Evolutionary conservation across 2,888 invertebrate genomes (phyloP).

Genomic region (Campoplex nolae): DNA sequence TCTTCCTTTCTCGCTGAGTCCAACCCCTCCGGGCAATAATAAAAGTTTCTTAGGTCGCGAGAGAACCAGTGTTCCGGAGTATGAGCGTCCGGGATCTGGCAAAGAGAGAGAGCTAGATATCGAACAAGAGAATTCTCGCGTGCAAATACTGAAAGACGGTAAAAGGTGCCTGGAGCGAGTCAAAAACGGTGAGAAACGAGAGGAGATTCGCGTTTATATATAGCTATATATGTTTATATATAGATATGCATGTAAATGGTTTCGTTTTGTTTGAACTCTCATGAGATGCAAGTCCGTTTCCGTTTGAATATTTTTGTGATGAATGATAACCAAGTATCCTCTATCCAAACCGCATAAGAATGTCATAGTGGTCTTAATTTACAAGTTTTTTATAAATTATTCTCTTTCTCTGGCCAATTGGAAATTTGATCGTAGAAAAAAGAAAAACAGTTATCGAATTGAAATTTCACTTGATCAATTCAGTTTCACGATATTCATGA

Average conservation of each 20-base stretch:
- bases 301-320: slow-evolving; percentile 3
- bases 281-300: slow-evolving; percentile 27
- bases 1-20: slow-evolving; percentile 24
- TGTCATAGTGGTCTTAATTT: neutral
- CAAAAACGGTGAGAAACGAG: slow-evolving; percentile 55
- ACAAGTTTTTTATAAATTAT: neutral
- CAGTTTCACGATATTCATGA: neutral
- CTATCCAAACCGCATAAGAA: neutral
- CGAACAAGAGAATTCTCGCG: slow-evolving; percentile 70
- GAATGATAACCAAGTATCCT: slow-evolving; percentile 10
- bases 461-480: neutral
- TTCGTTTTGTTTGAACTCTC: neutral
- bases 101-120: slow-evolving; percentile 32
- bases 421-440: neutral
- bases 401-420: too few species aligned
- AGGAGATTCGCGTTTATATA: slow-evolving; percentile 40
- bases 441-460: neutral
- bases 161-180: slow-evolving; percentile 72
- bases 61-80: slow-evolving; percentile 69
- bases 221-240: neutral
- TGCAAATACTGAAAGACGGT: slow-evolving; percentile 77
- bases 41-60: slow-evolving; percentile 76
- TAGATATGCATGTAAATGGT: neutral
- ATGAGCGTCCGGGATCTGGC: slow-evolving; percentile 42
- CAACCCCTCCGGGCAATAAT: slow-evolving; percentile 76